Evolutionary conservation across 2,888 invertebrate genomes (phyloP).

Genomic region (Eupithecia abbreviata): DNA sequence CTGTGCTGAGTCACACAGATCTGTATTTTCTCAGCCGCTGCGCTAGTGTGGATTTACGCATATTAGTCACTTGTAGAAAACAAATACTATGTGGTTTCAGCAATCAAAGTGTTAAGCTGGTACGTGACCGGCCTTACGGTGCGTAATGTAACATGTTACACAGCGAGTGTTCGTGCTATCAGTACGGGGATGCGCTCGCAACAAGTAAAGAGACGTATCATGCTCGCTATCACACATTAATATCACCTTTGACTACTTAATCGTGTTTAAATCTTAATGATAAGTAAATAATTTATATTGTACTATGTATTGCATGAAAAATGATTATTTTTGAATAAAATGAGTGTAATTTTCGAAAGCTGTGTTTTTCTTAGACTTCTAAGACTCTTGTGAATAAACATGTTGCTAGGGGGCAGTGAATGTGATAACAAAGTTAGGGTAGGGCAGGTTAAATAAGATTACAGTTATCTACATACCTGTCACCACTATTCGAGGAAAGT

Average conservation of each 20-base stretch:
- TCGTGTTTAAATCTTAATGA: not conserved
- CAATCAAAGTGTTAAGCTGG: too few species aligned
- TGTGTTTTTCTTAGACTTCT: constrained; percentile 13
- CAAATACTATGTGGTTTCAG: too few species aligned
- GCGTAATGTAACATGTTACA: not conserved
- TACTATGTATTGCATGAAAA: constrained; percentile 30
- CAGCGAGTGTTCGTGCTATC: not conserved
- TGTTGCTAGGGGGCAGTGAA: not conserved
- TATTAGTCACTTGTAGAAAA: too few species aligned
- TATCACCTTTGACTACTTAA: not conserved
- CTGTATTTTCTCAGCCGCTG: too few species aligned
- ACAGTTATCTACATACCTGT: not conserved
- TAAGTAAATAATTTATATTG: constrained; percentile 14
- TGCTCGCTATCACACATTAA: not conserved
- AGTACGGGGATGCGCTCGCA: not conserved
- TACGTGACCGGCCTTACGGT: not conserved
- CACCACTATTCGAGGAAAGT: not conserved
- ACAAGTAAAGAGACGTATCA: not conserved
- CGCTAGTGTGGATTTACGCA: too few species aligned
- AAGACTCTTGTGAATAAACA: not conserved
- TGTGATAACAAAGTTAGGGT: constrained; percentile 5
- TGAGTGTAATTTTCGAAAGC: constrained; percentile 37
- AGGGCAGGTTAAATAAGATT: not conserved
- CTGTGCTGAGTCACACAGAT: too few species aligned
- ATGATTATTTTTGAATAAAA: constrained; percentile 42